Evolutionary conservation across 2,113 vertebrate genomes (phyloP).

Genomic region (Psettodes erumei): DNA sequence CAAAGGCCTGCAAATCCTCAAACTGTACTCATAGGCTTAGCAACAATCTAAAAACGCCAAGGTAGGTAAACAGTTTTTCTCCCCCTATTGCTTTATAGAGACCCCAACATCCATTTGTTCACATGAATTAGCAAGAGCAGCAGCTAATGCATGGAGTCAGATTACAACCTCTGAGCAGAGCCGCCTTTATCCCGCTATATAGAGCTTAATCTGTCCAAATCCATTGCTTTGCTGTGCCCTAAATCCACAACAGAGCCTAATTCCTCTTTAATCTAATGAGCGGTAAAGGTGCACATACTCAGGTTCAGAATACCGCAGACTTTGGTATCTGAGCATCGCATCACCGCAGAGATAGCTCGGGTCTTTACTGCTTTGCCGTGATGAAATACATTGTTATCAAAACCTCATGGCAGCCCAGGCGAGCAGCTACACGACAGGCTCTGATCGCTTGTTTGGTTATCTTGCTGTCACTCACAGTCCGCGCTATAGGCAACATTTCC

Average conservation of each 20-base stretch:
- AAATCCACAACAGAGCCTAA: slow-evolving; percentile 81
- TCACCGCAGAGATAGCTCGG: slow-evolving; percentile 14
- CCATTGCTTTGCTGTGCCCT: slow-evolving; percentile 71
- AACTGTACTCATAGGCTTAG: slow-evolving; percentile 43
- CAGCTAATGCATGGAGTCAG: slow-evolving; percentile 75
- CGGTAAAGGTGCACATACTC: slow-evolving; percentile 66
- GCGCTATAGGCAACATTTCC: slow-evolving; percentile 24
- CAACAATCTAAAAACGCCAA: slow-evolving; percentile 37
- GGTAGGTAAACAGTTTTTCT: slow-evolving; percentile 57
- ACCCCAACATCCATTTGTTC: slow-evolving; percentile 67
- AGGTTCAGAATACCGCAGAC: slow-evolving; percentile 47
- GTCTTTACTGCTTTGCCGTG: slow-evolving; percentile 11
- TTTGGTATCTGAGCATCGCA: slow-evolving; percentile 19
- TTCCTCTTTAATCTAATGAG: slow-evolving; percentile 80
- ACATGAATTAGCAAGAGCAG: slow-evolving; percentile 70
- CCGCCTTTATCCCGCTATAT: slow-evolving; percentile 77
- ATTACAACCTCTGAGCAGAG: slow-evolving; percentile 75
- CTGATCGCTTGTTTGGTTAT: slow-evolving; percentile 22
- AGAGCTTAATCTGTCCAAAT: slow-evolving; percentile 78
- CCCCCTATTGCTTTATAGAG: slow-evolving; percentile 35
- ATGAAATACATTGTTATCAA: slow-evolving; percentile 25
- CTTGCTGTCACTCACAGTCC: slow-evolving; percentile 8
- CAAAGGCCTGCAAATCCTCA: slow-evolving; percentile 46
- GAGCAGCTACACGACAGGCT: slow-evolving; percentile 12
- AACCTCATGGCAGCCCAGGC: slow-evolving; percentile 3